Percentiles rank a stretch among this genome's conserved stretches.
phyloP scores from a whole-genome alignment of 2,888 invertebrate genomes.

The Torymus auratus region DNA sequence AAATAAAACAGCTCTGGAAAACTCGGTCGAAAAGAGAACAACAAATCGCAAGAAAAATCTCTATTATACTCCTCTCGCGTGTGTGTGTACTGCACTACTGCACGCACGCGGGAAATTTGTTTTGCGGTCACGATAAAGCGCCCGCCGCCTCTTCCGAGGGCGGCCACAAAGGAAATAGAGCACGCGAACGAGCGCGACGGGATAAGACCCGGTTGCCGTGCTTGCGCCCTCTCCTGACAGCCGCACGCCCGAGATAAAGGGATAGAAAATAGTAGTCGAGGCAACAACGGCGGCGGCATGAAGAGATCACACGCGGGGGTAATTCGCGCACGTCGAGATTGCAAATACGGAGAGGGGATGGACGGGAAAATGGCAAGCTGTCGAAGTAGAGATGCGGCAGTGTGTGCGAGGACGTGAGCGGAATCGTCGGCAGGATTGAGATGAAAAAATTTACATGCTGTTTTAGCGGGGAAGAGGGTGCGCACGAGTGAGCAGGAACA shows the following conservation, averaged over 20 bases:
- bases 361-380: slow-evolving; percentile 37
- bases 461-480: neutral
- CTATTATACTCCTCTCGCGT: neutral
- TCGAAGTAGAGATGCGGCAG: slow-evolving; percentile 1
- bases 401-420: slow-evolving; percentile 7
- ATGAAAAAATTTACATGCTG: slow-evolving; percentile 38
- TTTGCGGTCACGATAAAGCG: slow-evolving; percentile 27
- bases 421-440: slow-evolving; percentile 11
- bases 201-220: slow-evolving; percentile 2
- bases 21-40: too few species aligned
- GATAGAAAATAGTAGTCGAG: slow-evolving; percentile 27
- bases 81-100: neutral
- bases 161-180: slow-evolving; percentile 13
- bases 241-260: slow-evolving; percentile 10
- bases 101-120: slow-evolving; percentile 35
- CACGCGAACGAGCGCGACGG: neutral
- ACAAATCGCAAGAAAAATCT: too few species aligned
- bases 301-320: slow-evolving; percentile 19
- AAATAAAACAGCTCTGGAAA: too few species aligned
- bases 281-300: neutral
- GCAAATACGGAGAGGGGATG: neutral
- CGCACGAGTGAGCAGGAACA: too few species aligned
- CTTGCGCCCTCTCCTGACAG: neutral
- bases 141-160: neutral
- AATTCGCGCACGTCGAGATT: slow-evolving; percentile 38